Conservation (phyloP, 2,113 vertebrate species). For the Willisornis vidua region DNA sequence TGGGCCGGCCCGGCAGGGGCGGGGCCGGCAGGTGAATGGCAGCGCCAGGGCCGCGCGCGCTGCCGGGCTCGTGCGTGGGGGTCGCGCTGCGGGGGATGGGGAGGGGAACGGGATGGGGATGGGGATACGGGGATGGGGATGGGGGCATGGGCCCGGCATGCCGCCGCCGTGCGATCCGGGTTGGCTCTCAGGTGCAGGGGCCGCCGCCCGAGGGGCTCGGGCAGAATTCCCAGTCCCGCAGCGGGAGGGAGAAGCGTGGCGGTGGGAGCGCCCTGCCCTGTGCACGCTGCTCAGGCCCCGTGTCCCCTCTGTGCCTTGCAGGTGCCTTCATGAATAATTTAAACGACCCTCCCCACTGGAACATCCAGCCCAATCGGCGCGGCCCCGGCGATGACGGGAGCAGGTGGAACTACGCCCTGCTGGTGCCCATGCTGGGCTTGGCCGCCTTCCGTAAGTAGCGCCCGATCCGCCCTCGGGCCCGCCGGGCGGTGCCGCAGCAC, state of each 20-base stretch:
- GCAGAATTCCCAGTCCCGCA: neutral
- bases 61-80: rapidly evolving
- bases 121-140: rapidly evolving
- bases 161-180: too few relatives aligned
- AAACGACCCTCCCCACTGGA: constrained; percentile 93
- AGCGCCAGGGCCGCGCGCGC: neutral
- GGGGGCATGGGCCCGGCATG: rapidly evolving
- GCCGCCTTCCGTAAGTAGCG: constrained; percentile 93
- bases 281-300: neutral
- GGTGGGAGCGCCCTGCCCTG: rapidly evolving
- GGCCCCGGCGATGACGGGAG: constrained; percentile 81
- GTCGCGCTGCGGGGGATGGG: rapidly evolving
- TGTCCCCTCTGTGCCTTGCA: neutral
- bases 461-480: neutral
- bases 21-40: too few relatives aligned
- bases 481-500: too few relatives aligned
- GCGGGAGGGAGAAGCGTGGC: too few relatives aligned
- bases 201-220: neutral
- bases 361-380: constrained; percentile 84
- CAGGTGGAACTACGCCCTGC: constrained; percentile 93
- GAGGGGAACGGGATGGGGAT: rapidly evolving
- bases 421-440: constrained; percentile 94
- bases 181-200: neutral
- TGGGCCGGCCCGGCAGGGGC: too few relatives aligned
- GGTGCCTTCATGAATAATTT: constrained; percentile 91